phyloP scores from a whole-genome alignment of 1,140 invertebrate genomes.

The Teleopsis dalmanni region DNA sequence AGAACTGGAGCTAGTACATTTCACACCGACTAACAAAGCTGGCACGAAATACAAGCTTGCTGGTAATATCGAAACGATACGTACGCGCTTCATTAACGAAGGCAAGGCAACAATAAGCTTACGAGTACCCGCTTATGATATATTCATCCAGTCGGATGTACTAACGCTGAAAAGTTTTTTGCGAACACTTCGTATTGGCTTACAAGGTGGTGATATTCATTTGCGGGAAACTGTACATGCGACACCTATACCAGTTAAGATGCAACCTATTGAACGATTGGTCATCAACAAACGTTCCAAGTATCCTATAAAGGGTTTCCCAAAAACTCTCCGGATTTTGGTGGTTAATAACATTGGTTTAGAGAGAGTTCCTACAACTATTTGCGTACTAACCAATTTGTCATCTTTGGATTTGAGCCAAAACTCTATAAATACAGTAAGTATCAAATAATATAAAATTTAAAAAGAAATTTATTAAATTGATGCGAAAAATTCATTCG shows the following conservation, averaged over 20 bases:
- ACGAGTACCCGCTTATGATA: constrained; percentile 58
- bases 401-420: constrained; percentile 64
- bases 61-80: constrained; percentile 57
- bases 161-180: constrained; percentile 63
- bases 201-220: constrained; percentile 53
- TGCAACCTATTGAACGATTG: constrained; percentile 50
- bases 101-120: constrained; percentile 68
- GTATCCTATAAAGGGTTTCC: constrained; percentile 62
- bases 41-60: constrained; percentile 61
- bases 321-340: constrained; percentile 43
- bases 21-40: constrained; percentile 55
- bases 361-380: constrained; percentile 58
- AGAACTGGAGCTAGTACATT: constrained; percentile 55
- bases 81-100: constrained; percentile 60
- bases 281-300: constrained; percentile 53
- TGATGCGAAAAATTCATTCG: too few species aligned
- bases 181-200: constrained; percentile 52
- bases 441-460: not conserved
- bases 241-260: constrained; percentile 44
- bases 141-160: constrained; percentile 58
- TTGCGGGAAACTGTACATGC: constrained; percentile 49
- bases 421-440: constrained; percentile 60
- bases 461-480: too few species aligned
- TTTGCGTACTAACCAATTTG: constrained; percentile 57
- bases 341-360: constrained; percentile 52